A percentile compares a stretch with the other conserved stretches of the same genome.
Conservation (phyloP, 2,113 vertebrate species). For the Xenus cinereus region DNA sequence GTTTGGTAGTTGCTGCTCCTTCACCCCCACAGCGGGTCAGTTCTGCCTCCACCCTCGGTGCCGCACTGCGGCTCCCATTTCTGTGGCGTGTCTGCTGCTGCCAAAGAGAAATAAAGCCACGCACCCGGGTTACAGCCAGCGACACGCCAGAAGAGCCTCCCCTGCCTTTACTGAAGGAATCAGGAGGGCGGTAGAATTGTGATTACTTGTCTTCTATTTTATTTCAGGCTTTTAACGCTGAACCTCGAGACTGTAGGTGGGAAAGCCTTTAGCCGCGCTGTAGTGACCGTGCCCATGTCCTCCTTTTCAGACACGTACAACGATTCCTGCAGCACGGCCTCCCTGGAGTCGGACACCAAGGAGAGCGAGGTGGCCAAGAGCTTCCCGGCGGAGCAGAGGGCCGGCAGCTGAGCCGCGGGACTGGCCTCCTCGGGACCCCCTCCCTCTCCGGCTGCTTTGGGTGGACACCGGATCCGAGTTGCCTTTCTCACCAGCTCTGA, state of each 20-base stretch:
- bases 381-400: conserved; percentile 75
- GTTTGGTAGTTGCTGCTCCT: not conserved
- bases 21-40: not conserved
- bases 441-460: conserved; percentile 26
- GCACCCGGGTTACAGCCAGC: not conserved
- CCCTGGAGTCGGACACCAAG: conserved; percentile 76
- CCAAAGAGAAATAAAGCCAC: not conserved
- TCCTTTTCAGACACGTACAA: conserved; percentile 80
- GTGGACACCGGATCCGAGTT: conserved; percentile 51
- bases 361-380: conserved; percentile 65
- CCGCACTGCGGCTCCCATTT: not conserved
- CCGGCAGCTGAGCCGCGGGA: conserved; percentile 67
- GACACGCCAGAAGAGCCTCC: not conserved
- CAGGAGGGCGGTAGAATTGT: not conserved
- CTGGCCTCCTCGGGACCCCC: conserved; percentile 39
- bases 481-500: conserved; percentile 55
- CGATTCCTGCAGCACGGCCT: conserved; percentile 75
- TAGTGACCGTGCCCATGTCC: conserved; percentile 3
- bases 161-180: not conserved
- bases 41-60: not conserved
- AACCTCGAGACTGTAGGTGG: not conserved
- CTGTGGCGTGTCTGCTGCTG: not conserved
- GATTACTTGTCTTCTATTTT: not conserved
- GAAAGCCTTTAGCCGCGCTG: not conserved
- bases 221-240: not conserved